Evolutionary conservation across 2,113 vertebrate species (phyloP), one percentile per base, ranked within the genome.

Genomic region (Edolisoma coerulescens): DNA sequence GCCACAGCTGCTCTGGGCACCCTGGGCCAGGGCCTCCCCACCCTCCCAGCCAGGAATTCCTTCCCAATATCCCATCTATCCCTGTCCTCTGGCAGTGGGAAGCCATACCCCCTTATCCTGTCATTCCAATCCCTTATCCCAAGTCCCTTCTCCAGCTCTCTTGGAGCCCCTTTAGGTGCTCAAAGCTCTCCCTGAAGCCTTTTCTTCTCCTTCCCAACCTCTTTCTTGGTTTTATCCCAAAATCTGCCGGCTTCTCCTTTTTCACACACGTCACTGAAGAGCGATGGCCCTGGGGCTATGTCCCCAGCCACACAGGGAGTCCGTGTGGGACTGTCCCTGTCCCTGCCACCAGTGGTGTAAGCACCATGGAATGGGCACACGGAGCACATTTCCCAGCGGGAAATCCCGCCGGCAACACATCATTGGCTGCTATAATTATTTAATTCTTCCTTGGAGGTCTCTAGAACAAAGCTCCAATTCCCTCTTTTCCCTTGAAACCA

Each of bases 201-300:
- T 69, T 21, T 35, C 11, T 61, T 23, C n/a, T 69, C 26, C 21
- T 61, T 69, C 19, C 11, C 63, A 32, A 22, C 30, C 17, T 39
- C 21, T 35, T 53, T 8, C 27, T 53, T 4, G 24, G 22, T 6
- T 86, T 86, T 70, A 3, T 45, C 59, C 57, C 60, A 6, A 61
- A 30, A 53, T 53, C 37, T 74, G 1, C 50, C 4, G 0, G 0
- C 19, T 57, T 35, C 47, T 64, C 28, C 15, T 60, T 18, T 52
- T 3, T 21, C 1, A 2, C 27, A 10, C 12, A 0, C 1, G 0
- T 13, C 7, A 7, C 42, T 33, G 33, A 35, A 35, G 4, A 33
- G 28, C 3, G 3, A 6, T 14, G 47, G 30, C 65, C 33, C 23
- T 2, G 1, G 33, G 16, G 12, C 19, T 0, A 0, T 10, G 57